Conservation (phyloP, 2,888 invertebrate genomes). For the Sabellastarte sp. region DNA sequence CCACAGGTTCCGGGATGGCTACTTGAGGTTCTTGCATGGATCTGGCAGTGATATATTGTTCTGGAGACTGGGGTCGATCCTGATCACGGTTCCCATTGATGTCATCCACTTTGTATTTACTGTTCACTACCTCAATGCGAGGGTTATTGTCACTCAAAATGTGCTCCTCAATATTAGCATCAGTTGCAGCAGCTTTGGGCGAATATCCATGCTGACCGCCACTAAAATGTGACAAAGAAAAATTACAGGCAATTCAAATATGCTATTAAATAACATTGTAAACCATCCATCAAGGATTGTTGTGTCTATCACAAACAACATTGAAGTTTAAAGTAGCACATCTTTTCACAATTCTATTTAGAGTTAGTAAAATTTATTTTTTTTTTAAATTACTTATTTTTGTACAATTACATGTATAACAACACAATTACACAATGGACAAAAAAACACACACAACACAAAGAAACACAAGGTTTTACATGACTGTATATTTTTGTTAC, state of each 20-base stretch:
- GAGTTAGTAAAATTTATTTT: too few relatives aligned
- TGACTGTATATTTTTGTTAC: too few relatives aligned
- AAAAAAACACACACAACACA: too few relatives aligned
- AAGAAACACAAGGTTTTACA: too few relatives aligned
- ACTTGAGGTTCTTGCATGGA: background rate
- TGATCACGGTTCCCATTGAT: background rate
- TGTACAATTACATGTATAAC: too few relatives aligned
- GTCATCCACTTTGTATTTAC: background rate
- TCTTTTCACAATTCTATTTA: too few relatives aligned
- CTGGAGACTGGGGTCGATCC: background rate
- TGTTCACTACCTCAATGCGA: background rate
- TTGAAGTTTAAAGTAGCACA: too few relatives aligned
- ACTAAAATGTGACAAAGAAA: constrained; percentile 5
- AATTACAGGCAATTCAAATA: background rate
- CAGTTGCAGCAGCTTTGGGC: constrained; percentile 49
- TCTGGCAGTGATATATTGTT: background rate
- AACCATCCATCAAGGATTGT: too few relatives aligned
- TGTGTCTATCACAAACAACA: too few relatives aligned
- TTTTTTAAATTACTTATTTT: too few relatives aligned
- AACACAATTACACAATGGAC: too few relatives aligned
- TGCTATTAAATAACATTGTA: too few relatives aligned
- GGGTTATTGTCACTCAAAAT: constrained; percentile 39
- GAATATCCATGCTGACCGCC: constrained; percentile 30
- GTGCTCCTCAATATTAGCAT: constrained; percentile 48
- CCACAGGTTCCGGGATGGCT: background rate